Evolutionary conservation across 2,113 vertebrate species (phyloP), one percentile per base, ranked within the genome.

Genomic region (Siphamia tubifer): DNA sequence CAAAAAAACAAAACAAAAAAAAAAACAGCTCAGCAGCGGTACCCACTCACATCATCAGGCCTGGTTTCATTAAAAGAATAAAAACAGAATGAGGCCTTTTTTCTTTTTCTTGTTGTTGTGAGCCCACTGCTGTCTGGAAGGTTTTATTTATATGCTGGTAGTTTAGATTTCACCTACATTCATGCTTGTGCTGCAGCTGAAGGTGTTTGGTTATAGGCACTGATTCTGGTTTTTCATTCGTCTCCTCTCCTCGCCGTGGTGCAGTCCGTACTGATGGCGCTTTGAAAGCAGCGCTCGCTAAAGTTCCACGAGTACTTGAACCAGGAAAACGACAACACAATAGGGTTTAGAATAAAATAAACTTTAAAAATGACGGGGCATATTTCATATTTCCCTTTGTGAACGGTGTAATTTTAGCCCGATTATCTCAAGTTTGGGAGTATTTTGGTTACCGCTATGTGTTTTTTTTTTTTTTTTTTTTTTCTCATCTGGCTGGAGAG

Each of bases 161-260:
- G 45, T 68, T 65, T 52, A n/a, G 39, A 32, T 54, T 65, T 48
- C 3, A 66, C 81, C 82, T 88, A 87, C 87, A 88, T 91, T 90
- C 84, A 76, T 57, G 74, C 62, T 74, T 88, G 83, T 74, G 84
- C 79, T 78, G 82, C 74, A 77, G 84, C 78, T 48, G 62, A 79
- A 80, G 62, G 61, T 78, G 68, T 68, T 54, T 42, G 74, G 77
- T 82, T 73, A 49, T 65, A 85, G 84, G 86, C 84, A 88, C 84
- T 83, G 84, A 76, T 58, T 84, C 53, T 24, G 40, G 49, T 42
- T 74, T 63, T 21, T 56, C 61, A 34, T 39, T 58, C 38, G 16
- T 25, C 20, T 48, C 34, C 24, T 62, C 10, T 67, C 21, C 16
- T 48, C 2, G 53, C 42, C 73, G 43, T 43, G 35, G 4, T 42